phyloP scores from a whole-genome alignment of 2,113 vertebrate species.

The Dicentrarchus labrax region DNA sequence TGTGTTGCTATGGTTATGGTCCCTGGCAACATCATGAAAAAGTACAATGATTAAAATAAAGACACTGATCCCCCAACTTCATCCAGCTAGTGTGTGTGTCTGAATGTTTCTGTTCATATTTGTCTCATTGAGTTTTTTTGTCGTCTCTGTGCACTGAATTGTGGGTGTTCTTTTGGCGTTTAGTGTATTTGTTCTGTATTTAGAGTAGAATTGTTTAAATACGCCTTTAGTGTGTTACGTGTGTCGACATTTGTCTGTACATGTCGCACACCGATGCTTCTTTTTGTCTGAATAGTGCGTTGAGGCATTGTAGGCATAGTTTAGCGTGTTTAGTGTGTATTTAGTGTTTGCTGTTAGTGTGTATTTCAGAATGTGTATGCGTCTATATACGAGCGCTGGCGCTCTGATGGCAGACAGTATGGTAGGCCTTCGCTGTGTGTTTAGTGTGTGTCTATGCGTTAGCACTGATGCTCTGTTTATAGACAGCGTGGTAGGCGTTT shows the following conservation, averaged over 20 bases:
- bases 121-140: slow-evolving; percentile 36
- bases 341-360: slow-evolving; percentile 57
- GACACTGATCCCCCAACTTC: slow-evolving; percentile 73
- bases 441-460: slow-evolving; percentile 85
- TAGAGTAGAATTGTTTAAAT: slow-evolving; percentile 13
- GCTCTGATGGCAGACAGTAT: background rate
- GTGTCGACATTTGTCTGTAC: background rate
- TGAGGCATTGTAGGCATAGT: slow-evolving; percentile 45
- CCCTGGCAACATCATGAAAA: slow-evolving; percentile 74
- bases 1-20: slow-evolving; percentile 69
- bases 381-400: background rate
- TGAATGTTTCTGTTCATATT: slow-evolving; percentile 9
- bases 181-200: slow-evolving; percentile 14
- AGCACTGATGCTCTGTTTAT: slow-evolving; percentile 97
- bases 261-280: background rate
- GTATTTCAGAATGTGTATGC: slow-evolving; percentile 11
- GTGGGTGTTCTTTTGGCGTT: slow-evolving; percentile 16
- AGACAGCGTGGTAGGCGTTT: slow-evolving; percentile 99
- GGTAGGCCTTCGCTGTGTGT: slow-evolving; percentile 9
- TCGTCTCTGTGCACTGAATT: slow-evolving; percentile 14
- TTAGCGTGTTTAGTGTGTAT: slow-evolving; percentile 61
- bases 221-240: background rate
- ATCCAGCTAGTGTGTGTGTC: slow-evolving; percentile 61
- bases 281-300: slow-evolving; percentile 7
- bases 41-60: slow-evolving; percentile 68